These are phyloP conservation scores for Ridgeia piscesae DNA, from an alignment of 1,140 invertebrate genomes.

Conservation along the genomic window DNA sequence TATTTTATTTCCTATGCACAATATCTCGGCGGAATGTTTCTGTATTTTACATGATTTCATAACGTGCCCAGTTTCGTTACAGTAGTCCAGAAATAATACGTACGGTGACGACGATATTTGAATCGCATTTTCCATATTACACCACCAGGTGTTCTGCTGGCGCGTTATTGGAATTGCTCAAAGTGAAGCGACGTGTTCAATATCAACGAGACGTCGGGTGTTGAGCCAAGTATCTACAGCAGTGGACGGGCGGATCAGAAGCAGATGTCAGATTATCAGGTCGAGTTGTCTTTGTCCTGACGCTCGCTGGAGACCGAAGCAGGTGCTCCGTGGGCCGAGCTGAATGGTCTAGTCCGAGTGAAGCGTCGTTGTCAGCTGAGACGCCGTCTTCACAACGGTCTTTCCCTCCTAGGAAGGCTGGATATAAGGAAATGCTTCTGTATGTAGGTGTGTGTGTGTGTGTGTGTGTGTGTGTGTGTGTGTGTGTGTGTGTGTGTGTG, in stretches of 20 bases:
- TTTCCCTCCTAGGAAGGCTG: too few relatives aligned
- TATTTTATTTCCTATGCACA: too few relatives aligned
- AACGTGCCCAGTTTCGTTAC: too few relatives aligned
- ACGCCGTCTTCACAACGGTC: background rate
- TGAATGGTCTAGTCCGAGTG: background rate
- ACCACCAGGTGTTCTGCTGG: background rate
- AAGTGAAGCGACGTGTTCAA: background rate
- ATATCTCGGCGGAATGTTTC: too few relatives aligned
- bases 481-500: constrained; percentile 20
- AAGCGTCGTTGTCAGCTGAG: background rate
- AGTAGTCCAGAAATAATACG: too few relatives aligned
- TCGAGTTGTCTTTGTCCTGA: background rate
- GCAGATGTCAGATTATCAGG: background rate
- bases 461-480: constrained; percentile 19
- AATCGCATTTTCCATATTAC: too few relatives aligned
- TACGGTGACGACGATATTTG: too few relatives aligned
- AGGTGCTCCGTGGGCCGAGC: background rate
- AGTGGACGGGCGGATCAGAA: background rate
- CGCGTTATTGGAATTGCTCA: background rate
- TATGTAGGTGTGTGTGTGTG: constrained; percentile 13
- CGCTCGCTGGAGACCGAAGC: background rate
- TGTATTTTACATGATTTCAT: too few relatives aligned
- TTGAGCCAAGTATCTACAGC: background rate
- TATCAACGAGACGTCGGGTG: background rate
- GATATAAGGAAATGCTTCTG: background rate